These are phyloP conservation scores for Onychomys leucogaster DNA, from an alignment of 2,797 vertebrate species.

Conservation along the genomic window DNA sequence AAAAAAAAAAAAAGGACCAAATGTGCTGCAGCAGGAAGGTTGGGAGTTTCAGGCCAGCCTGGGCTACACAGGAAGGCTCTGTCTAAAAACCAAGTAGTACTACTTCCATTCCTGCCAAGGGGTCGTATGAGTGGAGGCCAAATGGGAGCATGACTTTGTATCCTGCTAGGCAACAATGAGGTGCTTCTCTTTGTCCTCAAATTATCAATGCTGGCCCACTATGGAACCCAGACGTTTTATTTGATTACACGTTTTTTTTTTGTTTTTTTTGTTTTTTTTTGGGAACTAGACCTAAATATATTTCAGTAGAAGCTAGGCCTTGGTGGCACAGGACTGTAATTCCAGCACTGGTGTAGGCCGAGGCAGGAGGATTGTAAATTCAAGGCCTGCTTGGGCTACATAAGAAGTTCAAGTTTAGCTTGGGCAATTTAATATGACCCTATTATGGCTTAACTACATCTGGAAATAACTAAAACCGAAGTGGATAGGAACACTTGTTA, in stretches of 20 bases:
- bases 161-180: constrained; percentile 18
- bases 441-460: neutral
- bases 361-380: neutral
- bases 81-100: neutral
- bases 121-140: neutral
- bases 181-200: neutral
- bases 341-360: neutral
- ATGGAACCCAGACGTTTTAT: constrained; percentile 9
- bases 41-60: neutral
- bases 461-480: neutral
- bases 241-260: constrained; percentile 13
- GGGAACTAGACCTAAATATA: neutral
- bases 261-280: constrained; percentile 50
- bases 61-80: neutral
- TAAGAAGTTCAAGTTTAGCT: neutral
- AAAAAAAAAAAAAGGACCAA: neutral
- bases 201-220: neutral
- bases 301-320: neutral
- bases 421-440: neutral
- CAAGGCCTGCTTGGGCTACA: neutral
- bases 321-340: neutral
- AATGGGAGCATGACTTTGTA: constrained; percentile 26
- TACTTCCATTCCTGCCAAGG: neutral
- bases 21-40: neutral
- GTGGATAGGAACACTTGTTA: neutral